Percentiles rank a stretch among this genome's conserved stretches.
phyloP scores from a whole-genome alignment of 2,797 vertebrate genomes.

The Hemibagrus guttatus region DNA sequence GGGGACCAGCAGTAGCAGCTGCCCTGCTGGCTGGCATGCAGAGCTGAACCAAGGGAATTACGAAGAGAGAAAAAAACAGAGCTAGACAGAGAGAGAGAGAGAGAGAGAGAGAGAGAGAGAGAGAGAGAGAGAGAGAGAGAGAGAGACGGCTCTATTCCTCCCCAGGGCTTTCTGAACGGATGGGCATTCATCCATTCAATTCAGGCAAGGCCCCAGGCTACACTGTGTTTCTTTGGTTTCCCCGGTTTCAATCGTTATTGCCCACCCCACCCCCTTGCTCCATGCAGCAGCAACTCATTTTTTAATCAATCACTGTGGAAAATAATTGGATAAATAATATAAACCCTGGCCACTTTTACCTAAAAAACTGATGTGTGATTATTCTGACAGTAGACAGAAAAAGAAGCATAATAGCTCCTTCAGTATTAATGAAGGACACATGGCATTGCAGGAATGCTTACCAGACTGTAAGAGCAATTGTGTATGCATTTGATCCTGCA shows the following conservation, averaged over 20 bases:
- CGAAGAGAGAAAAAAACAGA: conserved; percentile 22
- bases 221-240: conserved; percentile 57
- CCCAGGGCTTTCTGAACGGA: conserved; percentile 53
- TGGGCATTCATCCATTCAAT: conserved; percentile 58
- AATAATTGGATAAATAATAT: conserved; percentile 33
- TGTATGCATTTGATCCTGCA: conserved; percentile 19
- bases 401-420: conserved; percentile 28
- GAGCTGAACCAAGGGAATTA: conserved; percentile 42
- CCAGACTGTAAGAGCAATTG: conserved; percentile 1
- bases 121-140: conserved; percentile 49
- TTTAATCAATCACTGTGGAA: conserved; percentile 31
- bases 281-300: conserved; percentile 20
- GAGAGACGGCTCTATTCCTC: conserved; percentile 53
- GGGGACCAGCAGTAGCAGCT: conserved; percentile 46
- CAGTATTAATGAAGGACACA: conserved; percentile 41
- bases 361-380: conserved; percentile 19
- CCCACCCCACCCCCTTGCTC: conserved; percentile 6
- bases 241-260: conserved; percentile 44
- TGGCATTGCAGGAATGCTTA: conserved; percentile 47
- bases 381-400: conserved; percentile 42
- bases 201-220: conserved; percentile 54
- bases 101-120: conserved; percentile 62
- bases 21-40: conserved; percentile 52
- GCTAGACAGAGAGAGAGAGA: conserved; percentile 52
- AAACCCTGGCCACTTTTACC: conserved; percentile 2